Evolutionary conservation across 2,797 vertebrate species (phyloP).

Genomic region (Coregonus ussuriensis): DNA sequence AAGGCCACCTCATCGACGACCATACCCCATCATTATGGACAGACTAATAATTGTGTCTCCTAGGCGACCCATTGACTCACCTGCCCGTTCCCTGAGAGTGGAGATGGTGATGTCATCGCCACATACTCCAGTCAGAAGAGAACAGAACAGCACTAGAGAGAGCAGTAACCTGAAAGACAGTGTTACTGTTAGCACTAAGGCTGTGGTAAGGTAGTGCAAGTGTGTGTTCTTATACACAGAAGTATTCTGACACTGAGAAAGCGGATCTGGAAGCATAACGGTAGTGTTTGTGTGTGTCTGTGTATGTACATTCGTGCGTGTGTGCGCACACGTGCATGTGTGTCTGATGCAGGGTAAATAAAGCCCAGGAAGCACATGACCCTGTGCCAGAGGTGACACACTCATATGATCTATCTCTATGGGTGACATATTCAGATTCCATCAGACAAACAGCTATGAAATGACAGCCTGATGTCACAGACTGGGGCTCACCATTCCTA

Average conservation of each 20-base stretch:
- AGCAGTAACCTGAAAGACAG: slow-evolving; percentile 48
- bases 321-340: too few species aligned
- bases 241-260: slow-evolving; percentile 30
- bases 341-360: too few species aligned
- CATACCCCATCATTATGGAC: background rate
- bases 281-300: slow-evolving; percentile 7
- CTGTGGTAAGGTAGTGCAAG: background rate
- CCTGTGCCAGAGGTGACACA: background rate
- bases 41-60: slow-evolving; percentile 2
- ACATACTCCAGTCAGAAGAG: background rate
- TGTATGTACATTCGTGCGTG: too few species aligned
- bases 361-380: too few species aligned
- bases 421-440: slow-evolving; percentile 9
- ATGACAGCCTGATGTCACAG: slow-evolving; percentile 33
- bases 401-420: background rate
- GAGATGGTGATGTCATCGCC: slow-evolving; percentile 9
- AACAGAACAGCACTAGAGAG: background rate
- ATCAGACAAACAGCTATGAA: slow-evolving; percentile 30
- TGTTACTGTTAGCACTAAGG: slow-evolving; percentile 37
- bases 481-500: background rate
- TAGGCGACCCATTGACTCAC: slow-evolving; percentile 14
- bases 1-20: slow-evolving; percentile 4
- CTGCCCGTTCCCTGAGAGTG: slow-evolving; percentile 2
- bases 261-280: background rate
- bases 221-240: slow-evolving; percentile 9